phyloP scores from a whole-genome alignment of 2,113 vertebrate species.

The Erpornis zantholeuca region DNA sequence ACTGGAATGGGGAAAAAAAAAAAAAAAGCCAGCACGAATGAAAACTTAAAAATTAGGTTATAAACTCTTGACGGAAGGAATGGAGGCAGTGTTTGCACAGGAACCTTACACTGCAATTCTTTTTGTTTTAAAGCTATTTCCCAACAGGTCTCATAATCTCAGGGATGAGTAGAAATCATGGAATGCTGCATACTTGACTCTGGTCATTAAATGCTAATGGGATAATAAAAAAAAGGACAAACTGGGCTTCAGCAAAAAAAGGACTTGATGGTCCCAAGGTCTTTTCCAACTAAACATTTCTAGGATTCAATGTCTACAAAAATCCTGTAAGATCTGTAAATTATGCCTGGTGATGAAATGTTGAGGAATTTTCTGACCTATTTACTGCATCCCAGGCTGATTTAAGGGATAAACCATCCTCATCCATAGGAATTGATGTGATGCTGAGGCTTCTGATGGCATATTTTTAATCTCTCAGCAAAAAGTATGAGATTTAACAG shows the following conservation, averaged over 20 bases:
- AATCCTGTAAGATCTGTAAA: not conserved
- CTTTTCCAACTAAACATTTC: not conserved
- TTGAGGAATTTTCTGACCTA: not conserved
- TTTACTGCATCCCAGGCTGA: not conserved
- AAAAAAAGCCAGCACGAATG: not conserved
- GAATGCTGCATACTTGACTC: not conserved
- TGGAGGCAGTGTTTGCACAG: not conserved
- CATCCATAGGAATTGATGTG: not conserved
- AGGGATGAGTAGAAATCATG: not conserved
- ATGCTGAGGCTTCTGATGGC: not conserved
- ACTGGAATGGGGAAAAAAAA: rapidly evolving
- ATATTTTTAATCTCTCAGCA: not conserved
- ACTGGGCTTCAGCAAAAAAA: not conserved
- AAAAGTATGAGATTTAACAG: not conserved
- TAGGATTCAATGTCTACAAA: not conserved
- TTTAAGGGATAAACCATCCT: not conserved
- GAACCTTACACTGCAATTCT: not conserved
- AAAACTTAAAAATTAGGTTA: not conserved
- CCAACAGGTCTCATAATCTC: not conserved
- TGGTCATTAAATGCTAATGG: not conserved
- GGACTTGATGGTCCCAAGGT: not conserved
- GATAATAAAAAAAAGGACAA: not conserved
- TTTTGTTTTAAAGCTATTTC: not conserved
- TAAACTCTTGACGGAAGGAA: not conserved
- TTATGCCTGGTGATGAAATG: not conserved